phyloP scores from a whole-genome alignment of 2,888 invertebrate species.

The Vesta saturnalis region DNA sequence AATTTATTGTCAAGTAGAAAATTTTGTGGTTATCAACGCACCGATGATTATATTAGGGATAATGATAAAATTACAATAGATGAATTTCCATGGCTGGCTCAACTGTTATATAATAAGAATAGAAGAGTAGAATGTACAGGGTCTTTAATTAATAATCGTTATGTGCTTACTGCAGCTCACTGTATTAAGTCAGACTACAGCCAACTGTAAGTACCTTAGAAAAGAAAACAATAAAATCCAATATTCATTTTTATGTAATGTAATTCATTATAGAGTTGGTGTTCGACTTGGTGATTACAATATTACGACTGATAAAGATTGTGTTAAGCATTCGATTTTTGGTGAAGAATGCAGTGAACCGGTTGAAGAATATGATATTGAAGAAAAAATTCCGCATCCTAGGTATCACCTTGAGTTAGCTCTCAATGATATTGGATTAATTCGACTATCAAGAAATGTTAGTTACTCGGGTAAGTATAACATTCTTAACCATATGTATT shows the following conservation, averaged over 20 bases:
- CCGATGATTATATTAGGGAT: conserved; percentile 4
- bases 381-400: conserved; percentile 5
- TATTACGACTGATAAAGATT: not conserved
- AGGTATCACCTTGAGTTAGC: no score
- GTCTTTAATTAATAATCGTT: conserved; percentile 3
- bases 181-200: not conserved
- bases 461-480: no score
- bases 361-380: not conserved
- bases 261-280: not conserved
- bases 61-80: not conserved
- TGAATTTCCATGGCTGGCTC: conserved; percentile 9
- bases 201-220: not conserved
- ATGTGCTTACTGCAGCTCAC: not conserved
- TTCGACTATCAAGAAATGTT: no score
- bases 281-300: conserved; percentile 5
- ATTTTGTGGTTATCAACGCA: conserved; percentile 12
- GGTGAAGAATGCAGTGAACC: not conserved
- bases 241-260: no score
- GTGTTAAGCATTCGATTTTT: not conserved
- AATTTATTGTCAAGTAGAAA: not conserved
- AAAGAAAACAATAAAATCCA: not conserved
- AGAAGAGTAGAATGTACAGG: not conserved
- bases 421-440: no score
- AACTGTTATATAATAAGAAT: not conserved
- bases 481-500: no score